These are phyloP conservation scores for Halcyon badia DNA, from an alignment of 2,797 vertebrate genomes.

Conservation along the genomic window DNA sequence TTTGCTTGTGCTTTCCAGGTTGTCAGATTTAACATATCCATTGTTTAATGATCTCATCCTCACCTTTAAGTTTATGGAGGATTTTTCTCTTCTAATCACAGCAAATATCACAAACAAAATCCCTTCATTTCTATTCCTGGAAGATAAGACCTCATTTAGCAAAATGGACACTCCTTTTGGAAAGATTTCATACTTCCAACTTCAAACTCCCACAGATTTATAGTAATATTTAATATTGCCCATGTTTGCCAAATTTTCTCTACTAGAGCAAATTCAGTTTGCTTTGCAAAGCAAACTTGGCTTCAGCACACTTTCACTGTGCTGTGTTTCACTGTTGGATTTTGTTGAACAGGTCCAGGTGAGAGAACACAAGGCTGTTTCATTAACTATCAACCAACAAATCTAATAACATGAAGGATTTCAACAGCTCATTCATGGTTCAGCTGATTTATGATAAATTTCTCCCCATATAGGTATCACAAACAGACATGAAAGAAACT, in stretches of 20 bases:
- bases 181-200: neutral
- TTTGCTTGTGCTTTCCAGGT: neutral
- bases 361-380: neutral
- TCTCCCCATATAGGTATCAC: neutral
- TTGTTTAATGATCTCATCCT: neutral
- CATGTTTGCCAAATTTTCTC: neutral
- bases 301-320: neutral
- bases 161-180: neutral
- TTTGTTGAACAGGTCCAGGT: neutral
- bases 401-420: neutral
- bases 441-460: neutral
- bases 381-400: conserved; percentile 4
- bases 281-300: neutral
- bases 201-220: neutral
- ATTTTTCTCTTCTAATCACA: neutral
- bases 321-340: neutral
- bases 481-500: conserved; percentile 21
- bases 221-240: neutral
- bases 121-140: neutral
- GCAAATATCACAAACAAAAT: neutral
- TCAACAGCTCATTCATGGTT: neutral
- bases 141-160: neutral
- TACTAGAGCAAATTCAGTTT: neutral
- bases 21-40: neutral
- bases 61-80: neutral